Conservation (phyloP, 2,797 vertebrate species). For the Syndactyla subalaris region DNA sequence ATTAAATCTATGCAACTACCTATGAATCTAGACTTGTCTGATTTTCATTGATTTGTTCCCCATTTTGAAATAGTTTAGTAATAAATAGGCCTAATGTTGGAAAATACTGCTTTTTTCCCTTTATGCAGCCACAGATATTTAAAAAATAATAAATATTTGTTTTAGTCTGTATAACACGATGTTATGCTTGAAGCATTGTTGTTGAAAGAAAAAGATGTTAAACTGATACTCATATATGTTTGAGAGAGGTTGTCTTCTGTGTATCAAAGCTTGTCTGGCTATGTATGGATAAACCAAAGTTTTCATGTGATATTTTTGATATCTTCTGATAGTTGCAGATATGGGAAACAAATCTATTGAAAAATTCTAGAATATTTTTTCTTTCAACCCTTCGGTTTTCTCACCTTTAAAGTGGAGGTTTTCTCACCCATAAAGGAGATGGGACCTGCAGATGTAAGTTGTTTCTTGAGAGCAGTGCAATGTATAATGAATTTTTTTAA, state of each 20-base stretch:
- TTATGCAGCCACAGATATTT: neutral
- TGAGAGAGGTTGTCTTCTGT: neutral
- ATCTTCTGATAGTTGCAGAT: neutral
- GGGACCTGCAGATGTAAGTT: neutral
- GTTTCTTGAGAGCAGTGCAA: neutral
- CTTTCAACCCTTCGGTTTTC: neutral
- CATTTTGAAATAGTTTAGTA: neutral
- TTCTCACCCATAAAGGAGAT: neutral
- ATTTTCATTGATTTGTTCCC: neutral
- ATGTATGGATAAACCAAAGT: fast-evolving
- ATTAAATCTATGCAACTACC: neutral
- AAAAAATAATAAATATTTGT: neutral
- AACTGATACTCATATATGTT: neutral
- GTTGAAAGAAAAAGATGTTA: neutral
- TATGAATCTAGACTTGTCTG: neutral
- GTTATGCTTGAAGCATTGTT: neutral
- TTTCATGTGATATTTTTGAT: neutral
- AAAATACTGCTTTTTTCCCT: neutral
- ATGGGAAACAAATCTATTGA: fast-evolving
- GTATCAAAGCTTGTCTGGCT: neutral
- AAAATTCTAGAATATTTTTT: neutral
- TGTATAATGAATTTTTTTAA: neutral
- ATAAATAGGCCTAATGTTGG: neutral
- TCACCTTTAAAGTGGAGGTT: neutral
- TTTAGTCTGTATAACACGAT: neutral